Conservation (phyloP, 2,888 invertebrate genomes). For the Clusia tigrina region DNA sequence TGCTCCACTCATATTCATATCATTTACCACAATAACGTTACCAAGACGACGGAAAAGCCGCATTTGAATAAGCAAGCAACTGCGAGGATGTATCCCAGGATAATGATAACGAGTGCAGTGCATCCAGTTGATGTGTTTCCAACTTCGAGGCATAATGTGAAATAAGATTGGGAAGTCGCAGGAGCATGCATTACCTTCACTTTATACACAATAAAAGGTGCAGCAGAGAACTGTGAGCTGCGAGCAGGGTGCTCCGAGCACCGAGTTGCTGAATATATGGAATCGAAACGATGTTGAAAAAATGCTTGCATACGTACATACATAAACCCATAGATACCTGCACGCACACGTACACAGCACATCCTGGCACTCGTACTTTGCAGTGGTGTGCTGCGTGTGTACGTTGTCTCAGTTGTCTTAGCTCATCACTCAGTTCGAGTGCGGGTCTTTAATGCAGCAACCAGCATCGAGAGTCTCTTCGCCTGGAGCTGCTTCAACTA, state of each 20-base stretch:
- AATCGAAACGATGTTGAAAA: background rate
- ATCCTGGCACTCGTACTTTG: background rate
- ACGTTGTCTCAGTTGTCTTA: background rate
- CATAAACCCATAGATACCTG: no score
- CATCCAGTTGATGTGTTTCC: background rate
- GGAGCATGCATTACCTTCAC: background rate
- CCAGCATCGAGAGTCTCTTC: background rate
- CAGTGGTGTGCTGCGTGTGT: background rate
- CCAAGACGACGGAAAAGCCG: slow-evolving; percentile 3
- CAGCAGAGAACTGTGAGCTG: background rate
- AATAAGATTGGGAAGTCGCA: slow-evolving; percentile 7
- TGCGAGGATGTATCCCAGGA: background rate
- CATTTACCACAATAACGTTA: slow-evolving; percentile 15
- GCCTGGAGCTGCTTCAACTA: background rate
- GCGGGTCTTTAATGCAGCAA: background rate
- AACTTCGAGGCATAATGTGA: background rate
- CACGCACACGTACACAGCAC: no score
- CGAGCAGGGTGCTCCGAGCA: no score
- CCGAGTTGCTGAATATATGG: background rate
- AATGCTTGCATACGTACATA: no score
- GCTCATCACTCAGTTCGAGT: background rate
- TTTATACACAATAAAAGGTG: no score
- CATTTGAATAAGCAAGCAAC: slow-evolving; percentile 1
- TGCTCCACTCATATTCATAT: slow-evolving; percentile 11
- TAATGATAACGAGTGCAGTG: background rate